Conservation (phyloP, 2,113 vertebrate genomes). For the Sphaerodactylus townsendi region DNA sequence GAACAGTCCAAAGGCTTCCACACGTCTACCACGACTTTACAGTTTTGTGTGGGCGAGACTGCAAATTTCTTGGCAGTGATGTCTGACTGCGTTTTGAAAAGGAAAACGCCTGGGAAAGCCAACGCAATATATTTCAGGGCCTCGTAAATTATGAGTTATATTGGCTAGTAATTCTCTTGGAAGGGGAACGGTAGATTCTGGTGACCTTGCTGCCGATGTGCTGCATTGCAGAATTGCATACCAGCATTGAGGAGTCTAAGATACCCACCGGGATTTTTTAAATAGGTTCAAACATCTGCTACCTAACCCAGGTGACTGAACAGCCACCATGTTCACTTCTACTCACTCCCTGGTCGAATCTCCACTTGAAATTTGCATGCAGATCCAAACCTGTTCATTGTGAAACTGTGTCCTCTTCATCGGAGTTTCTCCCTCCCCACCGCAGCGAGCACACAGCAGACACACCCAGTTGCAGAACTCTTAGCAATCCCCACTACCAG, state of each 20-base stretch:
- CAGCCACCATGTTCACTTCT: not conserved
- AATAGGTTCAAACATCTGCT: not conserved
- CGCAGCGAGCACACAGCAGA: too few species aligned
- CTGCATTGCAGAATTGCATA: not conserved
- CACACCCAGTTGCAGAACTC: too few species aligned
- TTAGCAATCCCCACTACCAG: too few species aligned
- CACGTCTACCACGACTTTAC: not conserved
- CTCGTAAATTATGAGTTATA: constrained; percentile 24
- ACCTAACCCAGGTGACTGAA: not conserved
- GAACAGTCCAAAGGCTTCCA: not conserved
- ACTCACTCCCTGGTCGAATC: too few species aligned
- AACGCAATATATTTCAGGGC: not conserved
- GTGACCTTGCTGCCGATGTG: constrained; percentile 35
- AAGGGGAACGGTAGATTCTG: constrained; percentile 33
- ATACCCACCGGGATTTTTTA: not conserved
- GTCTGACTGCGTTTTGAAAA: constrained; percentile 27
- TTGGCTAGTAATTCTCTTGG: constrained; percentile 21
- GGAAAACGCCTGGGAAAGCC: constrained; percentile 12
- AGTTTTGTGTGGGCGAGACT: not conserved
- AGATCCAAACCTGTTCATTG: too few species aligned
- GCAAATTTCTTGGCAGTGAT: not conserved
- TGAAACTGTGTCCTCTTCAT: too few species aligned
- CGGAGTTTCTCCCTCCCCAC: too few species aligned
- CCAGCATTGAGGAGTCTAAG: not conserved
- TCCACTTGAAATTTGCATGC: too few species aligned